Conservation (phyloP, 2,797 vertebrate species). For the Xiphorhynchus erythropygius region DNA sequence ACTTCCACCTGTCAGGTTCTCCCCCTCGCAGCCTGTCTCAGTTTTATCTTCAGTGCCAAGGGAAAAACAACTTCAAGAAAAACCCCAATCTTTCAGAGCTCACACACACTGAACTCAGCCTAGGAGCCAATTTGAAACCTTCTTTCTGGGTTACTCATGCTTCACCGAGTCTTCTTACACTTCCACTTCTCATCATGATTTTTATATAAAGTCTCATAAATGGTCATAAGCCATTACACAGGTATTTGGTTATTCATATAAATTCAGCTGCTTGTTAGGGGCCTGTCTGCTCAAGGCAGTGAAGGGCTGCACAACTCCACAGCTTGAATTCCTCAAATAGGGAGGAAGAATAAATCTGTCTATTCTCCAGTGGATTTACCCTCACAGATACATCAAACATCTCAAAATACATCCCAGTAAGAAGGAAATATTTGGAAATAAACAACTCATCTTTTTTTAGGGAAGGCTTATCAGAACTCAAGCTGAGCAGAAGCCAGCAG, state of each 20-base stretch:
- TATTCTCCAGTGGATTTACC: neutral
- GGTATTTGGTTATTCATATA: constrained; percentile 1
- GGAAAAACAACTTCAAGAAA: neutral
- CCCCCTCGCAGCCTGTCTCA: neutral
- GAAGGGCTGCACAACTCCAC: neutral
- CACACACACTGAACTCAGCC: neutral
- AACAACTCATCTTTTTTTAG: neutral
- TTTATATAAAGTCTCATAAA: constrained; percentile 15
- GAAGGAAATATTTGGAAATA: neutral
- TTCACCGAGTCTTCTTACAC: neutral
- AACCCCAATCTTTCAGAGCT: neutral
- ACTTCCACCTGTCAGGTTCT: constrained; percentile 13
- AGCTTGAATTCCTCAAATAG: neutral
- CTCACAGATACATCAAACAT: neutral
- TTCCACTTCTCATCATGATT: neutral
- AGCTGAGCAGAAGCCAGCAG: neutral
- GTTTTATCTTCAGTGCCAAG: neutral
- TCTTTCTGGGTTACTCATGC: neutral
- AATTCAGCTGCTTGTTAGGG: neutral
- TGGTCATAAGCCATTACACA: constrained; percentile 38
- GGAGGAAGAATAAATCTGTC: neutral
- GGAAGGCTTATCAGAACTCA: neutral
- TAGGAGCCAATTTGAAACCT: neutral
- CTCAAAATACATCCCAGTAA: neutral
- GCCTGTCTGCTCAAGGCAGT: neutral